These are phyloP conservation scores for Cercopithecus mitis DNA, from an alignment of 2,797 vertebrate genomes.

Conservation along the genomic window DNA sequence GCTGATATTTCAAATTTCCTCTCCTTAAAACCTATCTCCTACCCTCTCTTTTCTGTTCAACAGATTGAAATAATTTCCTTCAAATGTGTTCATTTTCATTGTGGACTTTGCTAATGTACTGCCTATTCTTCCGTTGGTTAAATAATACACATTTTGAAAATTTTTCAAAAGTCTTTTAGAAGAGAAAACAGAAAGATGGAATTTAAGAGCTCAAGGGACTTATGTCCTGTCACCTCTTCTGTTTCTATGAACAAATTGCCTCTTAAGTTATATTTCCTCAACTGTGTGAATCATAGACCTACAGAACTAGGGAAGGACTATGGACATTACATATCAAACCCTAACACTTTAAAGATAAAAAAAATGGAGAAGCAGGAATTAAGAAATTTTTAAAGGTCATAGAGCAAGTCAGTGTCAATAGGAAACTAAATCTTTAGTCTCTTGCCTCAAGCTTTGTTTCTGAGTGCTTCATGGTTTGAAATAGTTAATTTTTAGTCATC, in stretches of 20 bases:
- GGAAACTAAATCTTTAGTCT: background rate
- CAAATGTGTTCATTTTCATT: background rate
- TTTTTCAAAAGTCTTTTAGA: background rate
- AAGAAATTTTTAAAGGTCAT: background rate
- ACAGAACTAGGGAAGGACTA: background rate
- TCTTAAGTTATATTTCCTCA: background rate
- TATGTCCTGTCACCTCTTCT: background rate
- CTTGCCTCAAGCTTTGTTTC: conserved; percentile 1
- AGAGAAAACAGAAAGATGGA: background rate
- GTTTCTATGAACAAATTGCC: background rate
- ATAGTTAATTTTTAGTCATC: background rate
- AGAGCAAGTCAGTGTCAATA: background rate
- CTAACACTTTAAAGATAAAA: background rate
- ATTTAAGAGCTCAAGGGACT: background rate
- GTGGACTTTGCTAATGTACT: background rate
- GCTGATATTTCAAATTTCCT: background rate
- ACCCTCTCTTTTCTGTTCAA: background rate
- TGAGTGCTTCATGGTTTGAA: background rate
- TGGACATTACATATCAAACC: background rate
- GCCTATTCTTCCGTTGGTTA: background rate
- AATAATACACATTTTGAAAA: background rate
- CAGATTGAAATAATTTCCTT: background rate
- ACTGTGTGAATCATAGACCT: background rate
- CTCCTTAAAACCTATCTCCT: background rate
- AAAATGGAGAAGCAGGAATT: background rate